Evolutionary conservation across 2,888 invertebrate genomes (phyloP), one percentile per base, ranked within the genome.

Genomic region (Antitype chi): DNA sequence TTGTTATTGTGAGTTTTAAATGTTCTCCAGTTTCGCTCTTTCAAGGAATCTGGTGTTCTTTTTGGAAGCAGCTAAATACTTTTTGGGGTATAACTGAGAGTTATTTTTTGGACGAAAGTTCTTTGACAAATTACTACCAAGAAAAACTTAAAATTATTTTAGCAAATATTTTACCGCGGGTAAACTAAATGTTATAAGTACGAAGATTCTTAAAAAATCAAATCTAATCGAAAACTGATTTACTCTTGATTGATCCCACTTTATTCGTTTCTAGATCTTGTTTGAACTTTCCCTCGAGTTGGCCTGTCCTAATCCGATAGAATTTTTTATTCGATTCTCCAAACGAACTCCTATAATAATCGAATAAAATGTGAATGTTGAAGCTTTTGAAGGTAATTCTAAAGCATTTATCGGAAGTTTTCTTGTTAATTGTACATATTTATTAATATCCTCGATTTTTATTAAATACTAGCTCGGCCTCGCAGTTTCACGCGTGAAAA

Each of bases 301-400:
- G 76, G 59, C 20, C 25, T 9, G 55, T 17, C 20, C 49, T 55
- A 70, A 82, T 76, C 28, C 6, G 6, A 69, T 70, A 52, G 82
- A 76, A 80, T 76, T 82, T 70, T 70, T 70, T 52, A 66, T 82
- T 49, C 7, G 49, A 43, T 76, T 82, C 43, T 28, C 38, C 9
- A 64, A 69, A 82, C 23, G 43, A 66, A 69, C 32, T 80, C 25
- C 1, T 17, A 7, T 52, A 32, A 7, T 52, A 32, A 55, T 66
- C 13, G 25, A 38, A 66, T 38, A 53, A 55, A 69, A 49, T 60
- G 47, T 28, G 9, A 20, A 53, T 38, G 23, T 43, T 32, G 32
- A 53, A 43, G 8, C 25, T 53, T 60, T 32, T 23, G 60, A 32
- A 32, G 32, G 7, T 1, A 57, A 2, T 17, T 52, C 3, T 0